phyloP scores from a whole-genome alignment of 2,888 invertebrate species.

The Hyalella azteca region DNA sequence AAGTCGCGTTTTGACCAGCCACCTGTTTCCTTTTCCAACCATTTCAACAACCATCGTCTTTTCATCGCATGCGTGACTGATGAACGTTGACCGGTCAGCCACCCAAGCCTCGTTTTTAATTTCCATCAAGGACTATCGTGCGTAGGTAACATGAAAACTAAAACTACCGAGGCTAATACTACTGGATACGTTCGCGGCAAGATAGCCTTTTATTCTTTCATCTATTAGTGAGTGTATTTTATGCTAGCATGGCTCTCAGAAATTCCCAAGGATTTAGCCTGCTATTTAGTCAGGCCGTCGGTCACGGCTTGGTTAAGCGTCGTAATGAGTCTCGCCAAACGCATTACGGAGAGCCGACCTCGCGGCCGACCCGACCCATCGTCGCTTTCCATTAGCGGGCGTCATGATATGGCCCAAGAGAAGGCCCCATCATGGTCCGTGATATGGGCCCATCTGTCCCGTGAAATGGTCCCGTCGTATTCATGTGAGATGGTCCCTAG shows the following conservation, averaged over 20 bases:
- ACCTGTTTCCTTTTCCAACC: too few relatives aligned
- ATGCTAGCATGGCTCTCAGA: background rate
- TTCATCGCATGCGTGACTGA: too few relatives aligned
- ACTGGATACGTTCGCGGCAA: background rate
- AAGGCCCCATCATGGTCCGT: background rate
- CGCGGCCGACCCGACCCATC: background rate
- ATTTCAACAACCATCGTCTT: too few relatives aligned
- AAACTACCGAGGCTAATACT: background rate
- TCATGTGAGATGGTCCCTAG: too few relatives aligned
- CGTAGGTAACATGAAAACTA: background rate
- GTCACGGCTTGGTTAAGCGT: conserved; percentile 14
- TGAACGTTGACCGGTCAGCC: too few relatives aligned
- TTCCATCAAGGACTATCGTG: too few relatives aligned
- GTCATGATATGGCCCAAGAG: background rate
- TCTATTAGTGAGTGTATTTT: conserved; percentile 1
- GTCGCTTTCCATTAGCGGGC: conserved; percentile 28
- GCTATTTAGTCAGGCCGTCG: background rate
- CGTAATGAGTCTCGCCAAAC: conserved; percentile 21
- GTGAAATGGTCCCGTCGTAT: too few relatives aligned
- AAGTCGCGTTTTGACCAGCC: too few relatives aligned
- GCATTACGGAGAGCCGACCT: background rate
- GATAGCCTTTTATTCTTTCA: background rate
- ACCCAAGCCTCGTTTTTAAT: too few relatives aligned
- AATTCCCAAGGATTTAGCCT: background rate
- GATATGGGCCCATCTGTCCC: too few relatives aligned